Conservation (phyloP, 2,888 invertebrate species). For the Caenorhabditis sulstoni region DNA sequence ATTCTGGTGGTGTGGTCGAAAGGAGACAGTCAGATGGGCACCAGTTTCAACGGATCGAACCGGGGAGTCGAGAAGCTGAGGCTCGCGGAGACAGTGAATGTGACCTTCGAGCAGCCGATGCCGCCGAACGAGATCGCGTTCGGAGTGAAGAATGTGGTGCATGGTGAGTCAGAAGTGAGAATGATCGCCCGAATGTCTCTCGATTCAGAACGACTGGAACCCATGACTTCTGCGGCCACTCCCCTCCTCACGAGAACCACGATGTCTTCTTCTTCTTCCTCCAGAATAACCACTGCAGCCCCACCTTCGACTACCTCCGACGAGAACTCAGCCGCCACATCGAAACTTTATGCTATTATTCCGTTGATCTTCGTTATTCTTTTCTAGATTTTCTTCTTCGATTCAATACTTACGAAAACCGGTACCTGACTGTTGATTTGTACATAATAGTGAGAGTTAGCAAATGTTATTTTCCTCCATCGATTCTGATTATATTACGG, state of each 20-base stretch:
- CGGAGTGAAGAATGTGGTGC: conserved; percentile 56
- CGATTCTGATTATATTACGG: conserved; percentile 10
- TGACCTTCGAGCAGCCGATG: conserved; percentile 47
- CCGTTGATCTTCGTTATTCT: conserved; percentile 12
- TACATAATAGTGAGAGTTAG: conserved; percentile 12
- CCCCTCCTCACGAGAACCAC: background rate
- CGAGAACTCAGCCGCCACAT: conserved; percentile 14
- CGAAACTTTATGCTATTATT: background rate
- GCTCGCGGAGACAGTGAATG: conserved; percentile 46
- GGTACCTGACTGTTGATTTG: conserved; percentile 14
- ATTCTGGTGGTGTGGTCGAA: conserved; percentile 76
- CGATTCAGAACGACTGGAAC: conserved; percentile 39
- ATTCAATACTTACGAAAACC: conserved; percentile 14
- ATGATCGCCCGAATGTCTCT: background rate
- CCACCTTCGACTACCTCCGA: conserved; percentile 11
- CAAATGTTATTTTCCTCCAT: background rate
- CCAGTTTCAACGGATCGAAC: conserved; percentile 39
- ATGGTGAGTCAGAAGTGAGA: too few species aligned
- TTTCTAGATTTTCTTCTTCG: conserved; percentile 4
- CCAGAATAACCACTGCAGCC: background rate
- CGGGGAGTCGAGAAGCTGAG: conserved; percentile 46
- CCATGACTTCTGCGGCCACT: conserved; percentile 32
- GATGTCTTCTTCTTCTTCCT: background rate
- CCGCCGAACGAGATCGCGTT: conserved; percentile 52
- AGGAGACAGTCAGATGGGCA: conserved; percentile 66